Evolutionary conservation across 2,797 vertebrate genomes (phyloP), one percentile per base, ranked within the genome.

Genomic region (Melanotaenia pygmaea): DNA sequence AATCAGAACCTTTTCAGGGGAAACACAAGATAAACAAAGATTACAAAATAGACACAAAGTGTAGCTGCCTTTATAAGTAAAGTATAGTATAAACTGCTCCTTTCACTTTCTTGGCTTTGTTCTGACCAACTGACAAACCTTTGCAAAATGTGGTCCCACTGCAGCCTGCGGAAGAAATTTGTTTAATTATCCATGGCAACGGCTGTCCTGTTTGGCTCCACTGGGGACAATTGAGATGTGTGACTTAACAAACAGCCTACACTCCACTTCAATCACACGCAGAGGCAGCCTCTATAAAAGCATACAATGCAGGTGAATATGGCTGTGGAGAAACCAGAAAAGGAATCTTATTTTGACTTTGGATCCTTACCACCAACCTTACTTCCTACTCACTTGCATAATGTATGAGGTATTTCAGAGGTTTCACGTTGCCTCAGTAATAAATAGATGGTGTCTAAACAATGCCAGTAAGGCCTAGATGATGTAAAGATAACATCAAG

Each of bases 111-210:
- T n/a, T 26, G 13, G 30, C 9, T 68, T 53, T 53, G n/a, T 38
- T 58, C 59, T 30, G 37, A 80, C 37, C 62, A 43, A 47, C 34
- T 58, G 69, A 53, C 50, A 64, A 67, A 71, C 38, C 50, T 53
- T 45, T 13, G 54, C 57, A 59, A 50, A 47, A 59, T 59, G 51
- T 28, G 20, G 59, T 62, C 43, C 43, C 37, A 34, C 72, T 70
- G 81, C 77, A 87, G 72, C 65, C 70, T 66, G 72, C 37, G 24
- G 80, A 83, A 79, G 59, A 75, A 37, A 82, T 81, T 67, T 79
- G 79, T 84, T 82, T 72, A 84, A 90, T 92, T 86, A 88, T 90
- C 82, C 79, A 85, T 85, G 65, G 70, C 70, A 78, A 77, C 67
- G 34, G 64, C 82, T 78, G 70, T 85, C 75, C 82, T 74, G 67